phyloP scores from a whole-genome alignment of 2,797 vertebrate species.

The Arrhamphus sclerolepis region DNA sequence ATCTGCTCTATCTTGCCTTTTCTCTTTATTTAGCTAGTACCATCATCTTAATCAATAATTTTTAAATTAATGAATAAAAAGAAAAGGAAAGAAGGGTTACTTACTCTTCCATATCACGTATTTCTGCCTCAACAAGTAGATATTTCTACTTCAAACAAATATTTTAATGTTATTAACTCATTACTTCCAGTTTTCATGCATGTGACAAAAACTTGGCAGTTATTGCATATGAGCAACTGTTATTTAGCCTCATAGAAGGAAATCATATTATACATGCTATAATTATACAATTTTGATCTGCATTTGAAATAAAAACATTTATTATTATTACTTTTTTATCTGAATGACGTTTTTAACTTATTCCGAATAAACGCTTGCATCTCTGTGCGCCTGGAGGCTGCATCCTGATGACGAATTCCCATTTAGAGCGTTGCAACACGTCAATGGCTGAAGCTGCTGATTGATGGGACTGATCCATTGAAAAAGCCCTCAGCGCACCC shows the following conservation, averaged over 20 bases:
- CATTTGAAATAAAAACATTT: not conserved
- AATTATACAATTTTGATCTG: constrained; percentile 1
- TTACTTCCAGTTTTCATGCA: constrained; percentile 3
- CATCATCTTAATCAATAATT: no score
- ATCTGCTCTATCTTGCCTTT: no score
- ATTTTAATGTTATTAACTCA: not conserved
- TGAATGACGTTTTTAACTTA: constrained; percentile 10
- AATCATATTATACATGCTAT: constrained; percentile 22
- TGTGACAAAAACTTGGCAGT: constrained; percentile 1
- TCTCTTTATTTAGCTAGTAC: no score
- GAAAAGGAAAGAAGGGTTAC: no score
- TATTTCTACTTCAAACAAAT: not conserved
- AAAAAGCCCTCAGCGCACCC: constrained; percentile 31
- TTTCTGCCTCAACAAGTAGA: no score
- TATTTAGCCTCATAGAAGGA: constrained; percentile 21
- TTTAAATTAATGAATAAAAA: no score
- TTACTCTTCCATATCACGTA: no score
- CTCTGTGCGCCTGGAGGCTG: constrained; percentile 9
- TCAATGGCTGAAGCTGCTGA: constrained; percentile 39
- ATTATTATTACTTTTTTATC: not conserved
- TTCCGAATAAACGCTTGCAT: constrained; percentile 15
- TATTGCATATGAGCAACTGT: constrained; percentile 19
- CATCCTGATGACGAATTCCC: constrained; percentile 38
- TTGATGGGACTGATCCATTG: constrained; percentile 55
- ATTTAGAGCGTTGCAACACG: constrained; percentile 26